Base-by-base conservation (phyloP, 92 coral and sea anemone genomes). In the Micromussa lordhowensis region DNA sequence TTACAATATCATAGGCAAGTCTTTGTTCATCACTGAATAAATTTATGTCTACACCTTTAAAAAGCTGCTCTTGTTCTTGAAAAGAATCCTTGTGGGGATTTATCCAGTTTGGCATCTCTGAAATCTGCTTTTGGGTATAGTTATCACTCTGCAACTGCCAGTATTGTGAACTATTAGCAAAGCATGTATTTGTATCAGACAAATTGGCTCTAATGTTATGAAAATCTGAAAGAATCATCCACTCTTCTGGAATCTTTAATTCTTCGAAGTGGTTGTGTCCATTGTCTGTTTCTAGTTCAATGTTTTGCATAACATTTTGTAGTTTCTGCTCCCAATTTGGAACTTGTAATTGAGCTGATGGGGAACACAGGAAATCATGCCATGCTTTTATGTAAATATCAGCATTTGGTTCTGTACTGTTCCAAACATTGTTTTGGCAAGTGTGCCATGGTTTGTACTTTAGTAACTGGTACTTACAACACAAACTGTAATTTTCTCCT, bases 211-310 rank as follows among this genome's bases (percentile, higher is more conserved):
- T 40, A 5, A 85, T 78, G 75, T 90, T 87, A 77, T 87, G 85
- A 73, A 87, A 87, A 77, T 91, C 78, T 74, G 94, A 91, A 49
- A 91, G 88, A 68, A 91, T 87, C 94, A 91, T 91, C 94, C 91
- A 87, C 64, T 80, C 79, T 48, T 79, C 30, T 82, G 0, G 54
- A 40, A 40, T 40, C 28, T 17, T 22, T 49, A 18, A 14, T 28
- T 9, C 16, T 49, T 75, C 48, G 7, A 40, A 40, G 79, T 75
- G 40, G 59, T 9, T 40, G 48, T 40, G 48, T 40, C 7, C 6
- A 76, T 76, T 76, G 80, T 76, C 80, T 40, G 80, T n/a, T 40
- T 76, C 80, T 54, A 76, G 80, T 22, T 76, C 80, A 40, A 44
- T 76, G 59, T 81, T 83, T 84, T 75, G 58, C 91, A 66, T 74